Percentiles rank a stretch among this genome's conserved stretches.
These are phyloP conservation scores for Nephrotoma flavescens DNA, from an alignment of 2,888 invertebrate species.

Conservation along the genomic window DNA sequence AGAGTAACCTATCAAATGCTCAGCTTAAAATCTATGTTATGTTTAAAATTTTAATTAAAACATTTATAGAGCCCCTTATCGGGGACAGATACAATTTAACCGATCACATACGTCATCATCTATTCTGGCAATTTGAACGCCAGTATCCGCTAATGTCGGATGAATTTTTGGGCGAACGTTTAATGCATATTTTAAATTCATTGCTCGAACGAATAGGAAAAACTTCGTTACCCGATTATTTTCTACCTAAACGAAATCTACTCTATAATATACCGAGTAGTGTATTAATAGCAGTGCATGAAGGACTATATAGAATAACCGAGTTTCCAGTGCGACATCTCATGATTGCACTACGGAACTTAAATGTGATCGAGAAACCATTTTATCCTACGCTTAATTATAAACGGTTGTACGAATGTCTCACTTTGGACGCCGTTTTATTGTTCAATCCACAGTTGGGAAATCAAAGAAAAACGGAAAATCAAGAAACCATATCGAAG, in stretches of 20 bases:
- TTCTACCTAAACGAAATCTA: constrained; percentile 55
- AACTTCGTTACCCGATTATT: constrained; percentile 53
- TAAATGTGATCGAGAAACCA: constrained; percentile 37
- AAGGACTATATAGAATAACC: constrained; percentile 47
- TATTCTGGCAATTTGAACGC: constrained; percentile 67
- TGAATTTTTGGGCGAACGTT: constrained; percentile 51
- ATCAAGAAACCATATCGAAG: not conserved
- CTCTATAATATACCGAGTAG: constrained; percentile 54
- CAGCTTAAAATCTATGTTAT: constrained; percentile 59
- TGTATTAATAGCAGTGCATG: constrained; percentile 46
- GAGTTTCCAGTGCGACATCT: constrained; percentile 59
- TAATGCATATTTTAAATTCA: constrained; percentile 44
- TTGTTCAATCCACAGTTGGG: constrained; percentile 35
- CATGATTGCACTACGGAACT: constrained; percentile 50
- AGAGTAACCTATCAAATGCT: constrained; percentile 51
- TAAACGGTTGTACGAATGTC: constrained; percentile 40
- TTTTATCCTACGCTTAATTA: constrained; percentile 52
- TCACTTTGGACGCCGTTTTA: constrained; percentile 39
- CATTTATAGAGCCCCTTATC: constrained; percentile 51
- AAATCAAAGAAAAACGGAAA: constrained; percentile 2
- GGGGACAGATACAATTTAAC: constrained; percentile 45
- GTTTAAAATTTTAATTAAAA: constrained; percentile 51
- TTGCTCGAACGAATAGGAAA: constrained; percentile 47
- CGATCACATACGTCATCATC: constrained; percentile 54
- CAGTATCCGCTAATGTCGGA: constrained; percentile 58